These are phyloP conservation scores for Malacosoma neustria DNA, from an alignment of 2,888 invertebrate genomes.

Conservation along the genomic window DNA sequence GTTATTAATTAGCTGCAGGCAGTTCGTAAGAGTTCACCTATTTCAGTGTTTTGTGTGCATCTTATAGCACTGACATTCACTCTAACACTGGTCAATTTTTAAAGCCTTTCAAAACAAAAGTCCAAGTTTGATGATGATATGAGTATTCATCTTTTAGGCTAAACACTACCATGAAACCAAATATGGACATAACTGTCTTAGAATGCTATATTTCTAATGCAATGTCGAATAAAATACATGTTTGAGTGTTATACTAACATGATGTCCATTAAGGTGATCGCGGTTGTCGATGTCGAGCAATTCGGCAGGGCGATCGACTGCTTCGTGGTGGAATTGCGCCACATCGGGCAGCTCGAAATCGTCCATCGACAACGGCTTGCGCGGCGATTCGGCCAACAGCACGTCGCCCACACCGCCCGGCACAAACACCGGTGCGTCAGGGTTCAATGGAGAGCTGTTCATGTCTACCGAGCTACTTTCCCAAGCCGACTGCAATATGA, in stretches of 20 bases:
- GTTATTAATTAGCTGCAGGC: too few relatives aligned
- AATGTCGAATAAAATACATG: not conserved
- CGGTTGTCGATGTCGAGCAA: slow-evolving; percentile 63
- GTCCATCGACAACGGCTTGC: slow-evolving; percentile 78
- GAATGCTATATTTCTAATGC: not conserved
- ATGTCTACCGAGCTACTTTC: slow-evolving; percentile 74
- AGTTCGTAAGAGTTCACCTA: too few relatives aligned
- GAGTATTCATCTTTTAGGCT: too few relatives aligned
- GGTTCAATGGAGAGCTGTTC: slow-evolving; percentile 87
- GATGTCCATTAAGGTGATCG: slow-evolving; percentile 74
- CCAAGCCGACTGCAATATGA: slow-evolving; percentile 67
- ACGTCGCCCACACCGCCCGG: slow-evolving; percentile 75
- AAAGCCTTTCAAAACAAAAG: too few relatives aligned
- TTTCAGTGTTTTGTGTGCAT: too few relatives aligned
- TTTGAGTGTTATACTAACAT: slow-evolving; percentile 37
- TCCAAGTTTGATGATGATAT: too few relatives aligned
- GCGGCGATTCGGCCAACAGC: slow-evolving; percentile 82
- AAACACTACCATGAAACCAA: too few relatives aligned
- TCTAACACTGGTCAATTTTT: too few relatives aligned
- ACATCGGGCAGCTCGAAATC: slow-evolving; percentile 77
- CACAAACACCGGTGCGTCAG: slow-evolving; percentile 90
- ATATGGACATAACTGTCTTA: too few relatives aligned
- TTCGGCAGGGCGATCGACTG: slow-evolving; percentile 78
- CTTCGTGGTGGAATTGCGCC: slow-evolving; percentile 78
- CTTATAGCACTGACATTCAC: too few relatives aligned